Percentiles rank a stretch among this genome's conserved stretches.
Conservation (phyloP, 1,140 invertebrate species). For the Listronotus oregonensis region DNA sequence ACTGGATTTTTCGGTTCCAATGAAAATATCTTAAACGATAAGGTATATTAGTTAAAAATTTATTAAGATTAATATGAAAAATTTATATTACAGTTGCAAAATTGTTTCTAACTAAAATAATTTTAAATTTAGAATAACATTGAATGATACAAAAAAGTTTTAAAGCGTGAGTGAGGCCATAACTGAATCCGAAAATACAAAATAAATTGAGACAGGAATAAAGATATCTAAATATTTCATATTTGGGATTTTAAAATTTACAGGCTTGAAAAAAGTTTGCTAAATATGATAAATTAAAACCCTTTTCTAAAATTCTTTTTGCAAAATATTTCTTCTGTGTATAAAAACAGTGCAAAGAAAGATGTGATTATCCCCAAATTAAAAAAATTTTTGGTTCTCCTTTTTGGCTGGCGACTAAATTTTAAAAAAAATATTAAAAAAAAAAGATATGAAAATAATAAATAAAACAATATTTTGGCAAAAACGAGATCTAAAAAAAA, state of each 20-base stretch:
- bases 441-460: too few species aligned
- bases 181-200: constrained; percentile 71
- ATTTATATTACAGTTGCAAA: too few species aligned
- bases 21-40: constrained; percentile 90
- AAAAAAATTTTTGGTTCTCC: too few species aligned
- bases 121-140: constrained; percentile 74
- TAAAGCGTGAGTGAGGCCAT: constrained; percentile 81
- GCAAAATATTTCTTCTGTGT: constrained; percentile 74
- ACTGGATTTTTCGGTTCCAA: constrained; percentile 79
- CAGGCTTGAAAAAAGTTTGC: constrained; percentile 72
- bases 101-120: too few species aligned
- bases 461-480: too few species aligned
- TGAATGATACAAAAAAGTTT: constrained; percentile 92
- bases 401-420: too few species aligned
- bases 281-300: constrained; percentile 76
- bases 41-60: constrained; percentile 47
- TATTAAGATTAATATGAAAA: too few species aligned
- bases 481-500: too few species aligned
- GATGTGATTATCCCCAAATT: too few species aligned
- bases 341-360: constrained; percentile 51
- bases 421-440: too few species aligned
- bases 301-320: constrained; percentile 75
- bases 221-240: constrained; percentile 75
- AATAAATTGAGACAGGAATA: constrained; percentile 74
- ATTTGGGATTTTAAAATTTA: constrained; percentile 77